Conservation (phyloP, 1,140 invertebrate genomes). For the Hermetia illucens region DNA sequence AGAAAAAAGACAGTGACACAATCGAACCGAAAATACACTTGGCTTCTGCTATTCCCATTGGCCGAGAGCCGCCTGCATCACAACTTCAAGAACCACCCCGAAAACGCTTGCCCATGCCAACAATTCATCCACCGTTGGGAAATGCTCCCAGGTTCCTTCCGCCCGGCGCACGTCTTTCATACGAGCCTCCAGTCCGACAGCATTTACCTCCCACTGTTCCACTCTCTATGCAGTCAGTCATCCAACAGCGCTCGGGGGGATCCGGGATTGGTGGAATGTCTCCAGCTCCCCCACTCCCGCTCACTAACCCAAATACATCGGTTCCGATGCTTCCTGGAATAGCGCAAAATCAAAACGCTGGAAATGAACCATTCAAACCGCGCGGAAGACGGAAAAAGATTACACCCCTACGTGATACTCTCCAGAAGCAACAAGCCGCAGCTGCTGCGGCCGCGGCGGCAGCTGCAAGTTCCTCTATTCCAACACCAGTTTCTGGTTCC, state of each 20-base stretch:
- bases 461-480: slow-evolving; percentile 5
- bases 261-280: too few species aligned
- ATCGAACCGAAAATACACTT: slow-evolving; percentile 2
- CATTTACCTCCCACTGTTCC: slow-evolving; percentile 20
- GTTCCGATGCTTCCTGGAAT: slow-evolving; percentile 1
- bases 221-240: slow-evolving; percentile 7
- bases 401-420: slow-evolving; percentile 19
- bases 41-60: not conserved
- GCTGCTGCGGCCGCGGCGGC: slow-evolving; percentile 20
- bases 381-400: slow-evolving; percentile 26
- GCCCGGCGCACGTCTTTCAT: not conserved
- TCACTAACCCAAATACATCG: not conserved
- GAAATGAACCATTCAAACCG: slow-evolving; percentile 14
- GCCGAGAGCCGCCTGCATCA: slow-evolving; percentile 6
- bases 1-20: slow-evolving; percentile 26
- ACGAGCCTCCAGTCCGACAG: too few species aligned
- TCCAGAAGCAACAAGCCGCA: slow-evolving; percentile 27
- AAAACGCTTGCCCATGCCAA: slow-evolving; percentile 30
- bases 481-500: too few species aligned
- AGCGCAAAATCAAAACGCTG: not conserved
- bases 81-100: slow-evolving; percentile 25
- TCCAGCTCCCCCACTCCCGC: not conserved
- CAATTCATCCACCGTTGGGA: slow-evolving; percentile 24
- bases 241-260: too few species aligned
- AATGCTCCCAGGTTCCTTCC: slow-evolving; percentile 13